Percentiles rank a stretch among this genome's conserved stretches.
These are phyloP conservation scores for Drosophila monieri DNA, from an alignment of 2,888 invertebrate genomes.

Conservation along the genomic window DNA sequence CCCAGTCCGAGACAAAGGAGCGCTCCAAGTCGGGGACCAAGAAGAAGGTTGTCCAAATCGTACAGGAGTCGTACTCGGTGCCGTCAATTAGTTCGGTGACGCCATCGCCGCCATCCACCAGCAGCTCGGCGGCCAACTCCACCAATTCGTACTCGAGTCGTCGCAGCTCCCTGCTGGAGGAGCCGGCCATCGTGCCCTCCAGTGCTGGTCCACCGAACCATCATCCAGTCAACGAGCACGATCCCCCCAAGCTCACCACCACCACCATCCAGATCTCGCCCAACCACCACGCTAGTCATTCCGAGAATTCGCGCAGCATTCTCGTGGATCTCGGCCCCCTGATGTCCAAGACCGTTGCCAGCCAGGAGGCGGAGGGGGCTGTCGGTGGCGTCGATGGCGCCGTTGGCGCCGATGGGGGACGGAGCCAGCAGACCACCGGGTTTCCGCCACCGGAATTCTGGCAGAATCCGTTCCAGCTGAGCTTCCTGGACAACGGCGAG, in stretches of 20 bases:
- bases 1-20: not conserved
- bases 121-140: not conserved
- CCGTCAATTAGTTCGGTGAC: not conserved
- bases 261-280: too few species aligned
- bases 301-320: not conserved
- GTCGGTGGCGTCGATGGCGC: not conserved
- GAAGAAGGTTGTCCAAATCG: not conserved
- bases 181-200: not conserved
- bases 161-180: not conserved
- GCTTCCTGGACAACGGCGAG: slow-evolving; percentile 2
- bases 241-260: not conserved
- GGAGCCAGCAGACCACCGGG: too few species aligned
- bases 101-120: not conserved
- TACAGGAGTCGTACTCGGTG: not conserved
- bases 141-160: not conserved
- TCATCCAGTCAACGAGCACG: not conserved
- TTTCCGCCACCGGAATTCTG: slow-evolving; percentile 36
- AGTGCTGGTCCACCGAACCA: not conserved
- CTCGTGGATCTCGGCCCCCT: not conserved
- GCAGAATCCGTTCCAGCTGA: slow-evolving; percentile 39
- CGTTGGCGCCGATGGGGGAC: too few species aligned
- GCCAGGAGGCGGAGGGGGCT: not conserved
- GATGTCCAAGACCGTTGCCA: not conserved
- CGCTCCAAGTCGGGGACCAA: not conserved
- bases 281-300: not conserved